Base-by-base conservation (phyloP, 2,113 vertebrate genomes). In the Aegithalos caudatus region DNA sequence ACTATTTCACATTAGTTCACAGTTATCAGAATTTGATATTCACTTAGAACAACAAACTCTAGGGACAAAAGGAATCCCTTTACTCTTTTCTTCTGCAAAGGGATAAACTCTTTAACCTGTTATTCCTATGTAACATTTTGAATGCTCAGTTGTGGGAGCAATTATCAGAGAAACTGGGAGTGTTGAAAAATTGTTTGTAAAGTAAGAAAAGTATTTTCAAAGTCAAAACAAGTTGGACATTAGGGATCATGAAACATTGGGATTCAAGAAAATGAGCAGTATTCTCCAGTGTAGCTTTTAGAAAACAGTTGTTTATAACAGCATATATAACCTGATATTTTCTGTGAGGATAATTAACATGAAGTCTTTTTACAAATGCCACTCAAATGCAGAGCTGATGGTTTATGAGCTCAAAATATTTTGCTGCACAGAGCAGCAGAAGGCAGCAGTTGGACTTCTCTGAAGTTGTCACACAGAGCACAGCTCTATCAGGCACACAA, bases 321-420 rank as follows among this genome's bases (percentile, higher is more conserved):
- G 19, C 4, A 6, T 7, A 14, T 42, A 51, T 29, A 9, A 69
- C 23, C 57, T 37, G 48, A 11, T 53, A 54, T 64, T 91, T 92
- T 92, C 61, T 53, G 24, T 70, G 38, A 86, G 40, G 20, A 60
- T 33, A 70, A 58, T 53, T 93, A 94, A 71, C 53, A 10, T 42
- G 65, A 92, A 86, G 10, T 6, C 35, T 86, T 29, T 47, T 31
- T 86, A 50, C 27, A 81, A 54, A 90, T 44, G 61, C 12, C 83
- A 90, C 71, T 64, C 38, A 83, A 79, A 88, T 88, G 33, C 9
- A 67, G 80, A 51, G 42, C 23, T 88, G 42, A 53, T 44, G 56
- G 45, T 84, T 95, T 84, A 66, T 76, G 6, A 90, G 56, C 81
- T 92, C 57, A 90, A 92, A 93, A 80, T 89, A 83, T 78, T 95